These are phyloP conservation scores for Darevskia mixta DNA, from an alignment of 2,797 vertebrate species.

Conservation along the genomic window DNA sequence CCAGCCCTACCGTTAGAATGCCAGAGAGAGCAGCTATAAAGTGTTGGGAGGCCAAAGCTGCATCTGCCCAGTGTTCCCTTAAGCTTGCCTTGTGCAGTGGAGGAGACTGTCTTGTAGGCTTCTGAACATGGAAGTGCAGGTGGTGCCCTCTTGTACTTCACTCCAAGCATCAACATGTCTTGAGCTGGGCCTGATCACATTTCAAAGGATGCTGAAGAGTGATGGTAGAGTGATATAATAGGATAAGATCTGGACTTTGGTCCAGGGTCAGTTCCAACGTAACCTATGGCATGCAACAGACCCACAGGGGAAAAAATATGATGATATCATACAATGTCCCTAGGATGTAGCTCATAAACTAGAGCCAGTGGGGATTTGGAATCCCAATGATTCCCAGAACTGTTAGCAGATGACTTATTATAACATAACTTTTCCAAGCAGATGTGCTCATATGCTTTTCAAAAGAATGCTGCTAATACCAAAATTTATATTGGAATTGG, in stretches of 20 bases:
- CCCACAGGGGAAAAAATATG: neutral
- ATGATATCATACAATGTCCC: neutral
- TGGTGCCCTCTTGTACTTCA: too few species aligned
- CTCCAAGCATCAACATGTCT: too few species aligned
- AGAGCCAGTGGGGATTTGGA: neutral
- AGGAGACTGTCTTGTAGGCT: too few species aligned
- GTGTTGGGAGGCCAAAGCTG: too few species aligned
- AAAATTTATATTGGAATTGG: slow-evolving; percentile 14
- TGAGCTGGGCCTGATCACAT: neutral
- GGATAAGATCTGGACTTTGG: neutral
- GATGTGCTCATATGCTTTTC: neutral
- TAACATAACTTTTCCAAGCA: neutral
- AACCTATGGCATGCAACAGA: neutral
- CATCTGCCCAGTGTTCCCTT: too few species aligned
- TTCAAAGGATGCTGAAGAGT: neutral
- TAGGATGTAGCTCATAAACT: neutral
- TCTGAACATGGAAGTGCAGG: too few species aligned
- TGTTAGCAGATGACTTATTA: neutral
- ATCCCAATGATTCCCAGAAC: neutral
- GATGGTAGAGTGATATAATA: neutral
- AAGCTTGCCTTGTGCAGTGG: too few species aligned
- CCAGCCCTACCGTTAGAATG: too few species aligned
- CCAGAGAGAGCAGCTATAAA: too few species aligned
- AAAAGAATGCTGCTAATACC: neutral
- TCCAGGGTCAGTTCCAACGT: neutral